Conservation (phyloP, 2,113 vertebrate genomes). For the Chionodraco myersi region DNA sequence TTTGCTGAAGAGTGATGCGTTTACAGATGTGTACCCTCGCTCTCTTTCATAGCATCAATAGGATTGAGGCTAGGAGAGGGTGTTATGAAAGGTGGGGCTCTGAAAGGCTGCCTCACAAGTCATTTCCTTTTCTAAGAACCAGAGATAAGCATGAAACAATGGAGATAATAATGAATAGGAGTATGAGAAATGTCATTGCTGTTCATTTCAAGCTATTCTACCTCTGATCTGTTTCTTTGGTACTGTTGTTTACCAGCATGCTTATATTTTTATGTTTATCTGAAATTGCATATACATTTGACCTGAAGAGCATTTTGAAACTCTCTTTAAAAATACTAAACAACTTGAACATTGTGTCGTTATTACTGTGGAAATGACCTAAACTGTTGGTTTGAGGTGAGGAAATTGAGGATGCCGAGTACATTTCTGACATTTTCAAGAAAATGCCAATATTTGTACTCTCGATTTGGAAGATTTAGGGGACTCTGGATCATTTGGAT, state of each 20-base stretch:
- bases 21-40: slow-evolving; percentile 22
- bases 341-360: background rate
- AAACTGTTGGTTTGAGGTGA: background rate
- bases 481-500: too few species aligned
- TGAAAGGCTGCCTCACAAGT: slow-evolving; percentile 31
- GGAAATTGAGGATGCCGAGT: too few species aligned
- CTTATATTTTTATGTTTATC: background rate
- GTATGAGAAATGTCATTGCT: background rate
- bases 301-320: background rate
- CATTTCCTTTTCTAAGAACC: slow-evolving; percentile 6
- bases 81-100: slow-evolving; percentile 13
- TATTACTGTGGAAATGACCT: background rate
- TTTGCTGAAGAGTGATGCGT: slow-evolving; percentile 23
- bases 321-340: background rate
- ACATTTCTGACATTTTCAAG: too few species aligned
- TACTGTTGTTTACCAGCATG: background rate
- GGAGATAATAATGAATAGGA: background rate
- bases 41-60: slow-evolving; percentile 26
- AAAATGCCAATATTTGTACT: too few species aligned
- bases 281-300: background rate
- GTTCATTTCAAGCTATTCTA: background rate
- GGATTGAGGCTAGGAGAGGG: slow-evolving; percentile 30
- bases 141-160: slow-evolving; percentile 11
- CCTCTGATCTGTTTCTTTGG: background rate
- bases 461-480: too few species aligned